phyloP scores from a whole-genome alignment of 2,797 vertebrate species.

The Lates japonicus region DNA sequence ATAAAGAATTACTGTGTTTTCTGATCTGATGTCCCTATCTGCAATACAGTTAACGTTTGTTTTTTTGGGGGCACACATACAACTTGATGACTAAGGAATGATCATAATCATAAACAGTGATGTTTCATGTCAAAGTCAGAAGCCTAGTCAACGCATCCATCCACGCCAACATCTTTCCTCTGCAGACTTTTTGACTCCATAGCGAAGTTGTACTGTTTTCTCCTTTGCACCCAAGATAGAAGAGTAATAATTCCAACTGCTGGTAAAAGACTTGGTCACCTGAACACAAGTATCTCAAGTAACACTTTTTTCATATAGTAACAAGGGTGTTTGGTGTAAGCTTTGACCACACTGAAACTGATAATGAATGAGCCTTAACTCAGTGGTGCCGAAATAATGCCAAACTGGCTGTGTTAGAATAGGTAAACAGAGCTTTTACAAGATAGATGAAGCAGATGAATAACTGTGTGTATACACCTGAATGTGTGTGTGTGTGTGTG shows the following conservation, averaged over 20 bases:
- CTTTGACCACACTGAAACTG: conserved; percentile 28
- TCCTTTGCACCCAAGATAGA: neutral
- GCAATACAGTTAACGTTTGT: no score
- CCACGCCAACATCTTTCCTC: neutral
- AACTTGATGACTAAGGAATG: no score
- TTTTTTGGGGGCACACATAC: no score
- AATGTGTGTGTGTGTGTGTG: neutral
- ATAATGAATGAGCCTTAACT: conserved; percentile 35
- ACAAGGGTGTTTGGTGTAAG: neutral
- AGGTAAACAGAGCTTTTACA: neutral
- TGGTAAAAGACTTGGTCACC: neutral
- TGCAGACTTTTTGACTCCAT: neutral
- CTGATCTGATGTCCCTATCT: no score
- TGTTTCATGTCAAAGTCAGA: no score
- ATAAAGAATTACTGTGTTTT: no score
- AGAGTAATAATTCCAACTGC: neutral
- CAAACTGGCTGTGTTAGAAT: neutral
- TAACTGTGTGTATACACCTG: neutral
- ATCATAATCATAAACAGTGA: no score
- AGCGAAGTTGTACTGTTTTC: neutral
- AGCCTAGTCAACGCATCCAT: neutral
- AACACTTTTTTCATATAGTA: no score
- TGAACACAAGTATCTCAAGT: neutral
- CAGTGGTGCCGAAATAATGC: neutral
- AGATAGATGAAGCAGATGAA: conserved; percentile 1